Evolutionary conservation across 2,113 vertebrate species (phyloP).

Genomic region (Mohoua ochrocephala): DNA sequence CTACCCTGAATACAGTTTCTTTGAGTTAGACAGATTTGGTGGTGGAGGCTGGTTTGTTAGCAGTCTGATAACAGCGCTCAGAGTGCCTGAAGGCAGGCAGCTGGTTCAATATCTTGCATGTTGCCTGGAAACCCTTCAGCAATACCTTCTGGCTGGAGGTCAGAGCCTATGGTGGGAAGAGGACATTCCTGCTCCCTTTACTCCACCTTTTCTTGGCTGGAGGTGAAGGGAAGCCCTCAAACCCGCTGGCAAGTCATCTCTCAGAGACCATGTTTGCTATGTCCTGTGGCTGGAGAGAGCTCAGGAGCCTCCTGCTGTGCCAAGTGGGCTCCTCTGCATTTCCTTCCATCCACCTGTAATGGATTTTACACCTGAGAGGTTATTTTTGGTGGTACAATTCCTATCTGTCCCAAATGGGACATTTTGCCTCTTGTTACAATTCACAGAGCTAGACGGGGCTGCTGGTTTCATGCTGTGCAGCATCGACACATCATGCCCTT

Average conservation of each 20-base stretch:
- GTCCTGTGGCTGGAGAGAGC: not conserved
- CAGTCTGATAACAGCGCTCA: not conserved
- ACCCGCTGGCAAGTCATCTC: fast-evolving
- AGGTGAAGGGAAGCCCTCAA: not conserved
- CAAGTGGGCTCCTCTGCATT: not conserved
- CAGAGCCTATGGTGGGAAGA: fast-evolving
- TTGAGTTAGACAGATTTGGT: not conserved
- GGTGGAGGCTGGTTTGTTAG: not conserved
- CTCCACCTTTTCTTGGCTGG: fast-evolving
- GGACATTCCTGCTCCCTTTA: not conserved
- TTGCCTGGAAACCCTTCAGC: not conserved
- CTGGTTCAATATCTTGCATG: fast-evolving
- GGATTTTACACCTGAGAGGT: not conserved
- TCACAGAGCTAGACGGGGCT: not conserved
- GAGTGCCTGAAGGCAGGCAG: not conserved
- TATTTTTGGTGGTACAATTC: constrained; percentile 22
- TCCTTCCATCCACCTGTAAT: not conserved
- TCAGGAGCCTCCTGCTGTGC: not conserved
- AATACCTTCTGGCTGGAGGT: no score
- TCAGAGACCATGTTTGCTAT: fast-evolving
- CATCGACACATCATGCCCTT: not conserved
- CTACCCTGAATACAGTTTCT: fast-evolving
- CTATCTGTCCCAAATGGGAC: constrained; percentile 16
- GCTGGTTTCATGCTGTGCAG: constrained; percentile 24
- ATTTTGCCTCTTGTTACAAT: constrained; percentile 5